Evolutionary conservation across 30 jellyfish, hydroid and myxozoan genomes (phyloP).

Genomic region (Aurelia aurita complex sp. Pacific): DNA sequence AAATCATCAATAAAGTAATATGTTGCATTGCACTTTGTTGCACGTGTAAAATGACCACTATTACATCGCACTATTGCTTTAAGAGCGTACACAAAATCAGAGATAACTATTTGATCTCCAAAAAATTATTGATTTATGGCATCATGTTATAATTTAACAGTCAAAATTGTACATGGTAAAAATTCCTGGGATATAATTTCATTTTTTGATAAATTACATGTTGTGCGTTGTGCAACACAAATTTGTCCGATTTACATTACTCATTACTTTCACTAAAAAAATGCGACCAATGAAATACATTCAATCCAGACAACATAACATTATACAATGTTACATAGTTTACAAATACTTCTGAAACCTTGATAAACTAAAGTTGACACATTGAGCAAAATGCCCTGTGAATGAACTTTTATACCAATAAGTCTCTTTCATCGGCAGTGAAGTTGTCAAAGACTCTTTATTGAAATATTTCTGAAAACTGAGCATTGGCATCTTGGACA

Average conservation of each 20-base stretch:
- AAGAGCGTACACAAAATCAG: not conserved
- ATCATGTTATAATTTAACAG: not conserved
- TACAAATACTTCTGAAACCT: constrained; percentile 12
- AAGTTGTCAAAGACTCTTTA: constrained; percentile 7
- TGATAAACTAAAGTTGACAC: not conserved
- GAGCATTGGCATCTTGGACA: constrained; percentile 25
- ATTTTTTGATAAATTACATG: not conserved
- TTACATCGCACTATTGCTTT: constrained; percentile 5
- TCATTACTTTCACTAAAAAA: not conserved
- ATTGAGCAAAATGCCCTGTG: constrained; percentile 21
- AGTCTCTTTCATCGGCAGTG: no score
- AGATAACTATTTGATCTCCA: not conserved
- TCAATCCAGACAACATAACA: not conserved
- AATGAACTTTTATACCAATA: not conserved
- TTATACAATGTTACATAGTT: constrained; percentile 14
- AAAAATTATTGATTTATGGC: not conserved
- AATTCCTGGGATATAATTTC: not conserved
- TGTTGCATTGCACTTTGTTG: not conserved
- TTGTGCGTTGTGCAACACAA: constrained; percentile 14
- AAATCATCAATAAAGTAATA: not conserved
- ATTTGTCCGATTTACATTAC: not conserved
- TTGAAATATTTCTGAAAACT: constrained; percentile 14
- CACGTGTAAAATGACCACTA: constrained; percentile 4
- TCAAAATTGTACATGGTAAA: not conserved
- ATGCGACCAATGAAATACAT: not conserved